Conservation (phyloP, 2,888 invertebrate species). For the Drosophila mimica region DNA sequence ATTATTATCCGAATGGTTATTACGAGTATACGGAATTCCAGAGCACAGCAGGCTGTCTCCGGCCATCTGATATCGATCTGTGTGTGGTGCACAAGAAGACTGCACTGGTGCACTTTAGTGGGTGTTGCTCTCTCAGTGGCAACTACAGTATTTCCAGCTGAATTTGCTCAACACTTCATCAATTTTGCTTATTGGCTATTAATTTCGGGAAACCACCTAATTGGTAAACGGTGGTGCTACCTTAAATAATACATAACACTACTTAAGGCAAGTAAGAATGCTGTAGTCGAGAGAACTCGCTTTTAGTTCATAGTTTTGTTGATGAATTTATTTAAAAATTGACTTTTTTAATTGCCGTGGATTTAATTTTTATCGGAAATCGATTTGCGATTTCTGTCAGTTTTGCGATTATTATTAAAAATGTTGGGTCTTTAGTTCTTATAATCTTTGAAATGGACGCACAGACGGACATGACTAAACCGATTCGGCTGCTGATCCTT, state of each 20-base stretch:
- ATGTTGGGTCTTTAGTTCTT: neutral
- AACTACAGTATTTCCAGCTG: neutral
- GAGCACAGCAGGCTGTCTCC: conserved; percentile 1
- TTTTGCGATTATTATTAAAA: neutral
- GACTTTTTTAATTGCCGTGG: no score
- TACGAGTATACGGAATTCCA: conserved; percentile 3
- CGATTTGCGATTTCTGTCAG: neutral
- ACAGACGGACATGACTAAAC: neutral
- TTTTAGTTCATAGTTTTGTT: neutral
- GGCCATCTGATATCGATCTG: conserved; percentile 4
- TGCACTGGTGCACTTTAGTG: neutral
- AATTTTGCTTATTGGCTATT: neutral
- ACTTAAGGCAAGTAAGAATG: neutral
- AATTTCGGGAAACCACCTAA: neutral
- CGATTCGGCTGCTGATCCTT: neutral
- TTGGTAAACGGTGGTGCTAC: no score
- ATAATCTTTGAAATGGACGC: neutral
- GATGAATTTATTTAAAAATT: neutral
- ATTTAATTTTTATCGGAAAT: neutral
- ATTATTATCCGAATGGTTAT: conserved; percentile 46
- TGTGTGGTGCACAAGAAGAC: neutral
- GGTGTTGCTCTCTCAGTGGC: neutral
- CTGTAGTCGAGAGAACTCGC: neutral
- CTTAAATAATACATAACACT: neutral
- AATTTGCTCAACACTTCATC: neutral